Evolutionary conservation across 2,797 vertebrate species (phyloP), one percentile per base, ranked within the genome.

Genomic region (Cynopterus sphinx): DNA sequence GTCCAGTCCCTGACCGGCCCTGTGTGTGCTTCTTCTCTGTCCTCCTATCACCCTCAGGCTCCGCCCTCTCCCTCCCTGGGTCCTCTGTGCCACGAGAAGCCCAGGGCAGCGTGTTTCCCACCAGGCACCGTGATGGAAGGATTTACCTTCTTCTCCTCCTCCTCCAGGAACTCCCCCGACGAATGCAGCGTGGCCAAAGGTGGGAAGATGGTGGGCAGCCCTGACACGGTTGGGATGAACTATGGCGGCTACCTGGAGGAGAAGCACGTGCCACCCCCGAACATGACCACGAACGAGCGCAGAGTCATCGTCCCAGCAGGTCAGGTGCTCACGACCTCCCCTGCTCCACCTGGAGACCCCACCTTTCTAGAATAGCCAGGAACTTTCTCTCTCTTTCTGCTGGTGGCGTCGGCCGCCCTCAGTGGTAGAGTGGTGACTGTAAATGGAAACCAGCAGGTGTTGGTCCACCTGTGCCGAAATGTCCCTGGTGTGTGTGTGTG

Each of bases 221-320:
- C 98, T 1, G 99, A 99, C 16, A 95, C 94, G 1, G 97, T 98
- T 33, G 98, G 99, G 46, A 98, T 99, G 98, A 99, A 94, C 97
- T 99, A 99, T 78, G 98, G 98, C 97, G 98, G 96, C 98, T 99
- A 99, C 98, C 98, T 99, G 98, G 99, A 99, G 98, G 99, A 99
- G 97, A 99, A 99, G 94, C 99, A 99, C 12, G 92, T 99, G 26
- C 98, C 98, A 0, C 99, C 99, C 79, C 99, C 99, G 9, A 99
- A 99, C 98, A 99, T 99, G 99, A 99, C 98, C 67, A 99, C 99
- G 61, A 99, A 98, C 3, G 99, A 99, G 95, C 98, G 99, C 92
- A 98, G 99, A 96, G 99, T 99, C 94, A 99, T 99, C 90, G 99
- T 99, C 65, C 99, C 99, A 16, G 99, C 99, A 98, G 99, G 99